phyloP scores from a whole-genome alignment of 2,888 invertebrate species.

The Aporophyla lueneburgensis region DNA sequence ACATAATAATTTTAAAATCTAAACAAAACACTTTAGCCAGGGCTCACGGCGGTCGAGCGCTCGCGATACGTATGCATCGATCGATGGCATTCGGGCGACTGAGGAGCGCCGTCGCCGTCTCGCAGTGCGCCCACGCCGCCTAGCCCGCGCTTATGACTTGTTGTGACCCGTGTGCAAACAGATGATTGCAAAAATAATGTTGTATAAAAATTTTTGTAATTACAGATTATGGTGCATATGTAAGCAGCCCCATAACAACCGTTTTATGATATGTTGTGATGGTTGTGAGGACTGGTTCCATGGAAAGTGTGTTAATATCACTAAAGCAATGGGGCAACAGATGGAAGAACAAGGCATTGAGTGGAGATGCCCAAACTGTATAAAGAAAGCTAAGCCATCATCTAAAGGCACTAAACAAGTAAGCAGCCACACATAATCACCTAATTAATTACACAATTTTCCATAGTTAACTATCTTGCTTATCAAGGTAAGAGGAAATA shows the following conservation, averaged over 20 bases:
- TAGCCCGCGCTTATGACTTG: too few species aligned
- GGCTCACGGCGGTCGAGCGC: too few species aligned
- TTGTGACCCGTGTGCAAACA: too few species aligned
- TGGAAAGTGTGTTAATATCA: constrained; percentile 98
- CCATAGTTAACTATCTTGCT: neutral
- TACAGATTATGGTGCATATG: constrained; percentile 98
- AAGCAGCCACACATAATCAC: constrained; percentile 39
- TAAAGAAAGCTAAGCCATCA: constrained; percentile 89
- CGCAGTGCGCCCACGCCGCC: too few species aligned
- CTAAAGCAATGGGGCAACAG: constrained; percentile 96
- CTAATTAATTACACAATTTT: neutral
- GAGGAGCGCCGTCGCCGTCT: too few species aligned
- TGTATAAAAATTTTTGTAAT: constrained; percentile 30
- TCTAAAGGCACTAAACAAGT: constrained; percentile 77
- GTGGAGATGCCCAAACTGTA: constrained; percentile 97
- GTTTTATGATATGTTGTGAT: constrained; percentile 99
- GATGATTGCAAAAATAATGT: too few species aligned
- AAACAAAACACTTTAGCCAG: too few species aligned
- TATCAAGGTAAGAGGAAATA: neutral
- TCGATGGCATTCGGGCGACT: too few species aligned
- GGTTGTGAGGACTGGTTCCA: constrained; percentile 99
- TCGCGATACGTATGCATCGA: too few species aligned
- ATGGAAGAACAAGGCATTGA: constrained; percentile 97
- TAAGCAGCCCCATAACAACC: constrained; percentile 97
- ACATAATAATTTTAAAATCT: too few species aligned